phyloP scores from a whole-genome alignment of 2,113 vertebrate genomes.

The Clarias gariepinus region DNA sequence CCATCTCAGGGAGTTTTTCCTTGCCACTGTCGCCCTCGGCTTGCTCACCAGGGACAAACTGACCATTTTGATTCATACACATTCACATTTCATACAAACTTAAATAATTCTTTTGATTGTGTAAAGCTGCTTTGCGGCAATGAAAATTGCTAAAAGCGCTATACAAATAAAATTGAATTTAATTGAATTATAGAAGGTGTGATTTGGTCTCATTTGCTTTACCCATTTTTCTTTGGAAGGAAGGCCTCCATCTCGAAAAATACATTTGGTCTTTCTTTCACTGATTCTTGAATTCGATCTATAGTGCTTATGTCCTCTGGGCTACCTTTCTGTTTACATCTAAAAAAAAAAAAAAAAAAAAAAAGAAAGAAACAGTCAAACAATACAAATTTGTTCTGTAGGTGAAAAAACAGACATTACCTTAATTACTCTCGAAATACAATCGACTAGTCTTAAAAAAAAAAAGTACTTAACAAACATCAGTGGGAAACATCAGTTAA shows the following conservation, averaged over 20 bases:
- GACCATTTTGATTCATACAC: too few species aligned
- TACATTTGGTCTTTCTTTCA: constrained; percentile 78
- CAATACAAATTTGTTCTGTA: not conserved
- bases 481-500: not conserved
- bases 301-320: constrained; percentile 64
- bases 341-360: constrained; percentile 58
- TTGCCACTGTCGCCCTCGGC: too few species aligned
- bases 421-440: not conserved
- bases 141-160: too few species aligned
- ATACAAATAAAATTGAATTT: too few species aligned
- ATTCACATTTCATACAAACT: too few species aligned
- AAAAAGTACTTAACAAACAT: not conserved
- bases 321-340: constrained; percentile 72
- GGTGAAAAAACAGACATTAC: not conserved
- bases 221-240: constrained; percentile 96
- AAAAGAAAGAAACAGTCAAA: not conserved
- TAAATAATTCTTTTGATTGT: too few species aligned
- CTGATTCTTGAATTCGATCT: constrained; percentile 76
- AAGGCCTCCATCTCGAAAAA: constrained; percentile 98
- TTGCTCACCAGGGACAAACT: too few species aligned
- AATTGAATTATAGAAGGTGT: constrained; percentile 31
- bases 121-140: too few species aligned
- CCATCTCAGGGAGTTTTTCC: too few species aligned
- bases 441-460: not conserved
- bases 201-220: constrained; percentile 27